Evolutionary conservation across 2,888 invertebrate genomes (phyloP).

Genomic region (Phytoseiulus persimilis): DNA sequence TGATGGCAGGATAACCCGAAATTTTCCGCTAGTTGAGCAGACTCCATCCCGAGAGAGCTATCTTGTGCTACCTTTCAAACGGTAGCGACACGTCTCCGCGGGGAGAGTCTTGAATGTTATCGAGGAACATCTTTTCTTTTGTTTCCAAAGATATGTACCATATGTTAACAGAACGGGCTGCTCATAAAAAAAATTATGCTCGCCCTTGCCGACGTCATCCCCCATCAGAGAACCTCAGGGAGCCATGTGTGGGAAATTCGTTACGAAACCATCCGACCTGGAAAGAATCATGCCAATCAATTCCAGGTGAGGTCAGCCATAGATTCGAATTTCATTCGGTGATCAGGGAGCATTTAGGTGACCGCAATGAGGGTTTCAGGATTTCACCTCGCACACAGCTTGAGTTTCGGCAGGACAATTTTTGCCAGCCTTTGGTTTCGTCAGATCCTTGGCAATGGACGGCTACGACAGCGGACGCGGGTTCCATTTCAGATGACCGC

Average conservation of each 20-base stretch:
- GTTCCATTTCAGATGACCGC: neutral
- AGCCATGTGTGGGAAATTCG: slow-evolving; percentile 15
- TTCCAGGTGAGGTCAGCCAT: no score
- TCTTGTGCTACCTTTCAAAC: neutral
- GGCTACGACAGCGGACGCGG: neutral
- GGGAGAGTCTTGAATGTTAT: slow-evolving; percentile 27
- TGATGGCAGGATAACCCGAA: no score
- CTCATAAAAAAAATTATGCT: no score
- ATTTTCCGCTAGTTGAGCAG: neutral
- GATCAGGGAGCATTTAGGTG: no score
- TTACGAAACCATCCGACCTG: slow-evolving; percentile 19
- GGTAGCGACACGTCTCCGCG: slow-evolving; percentile 6
- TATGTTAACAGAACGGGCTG: no score
- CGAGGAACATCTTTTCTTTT: no score
- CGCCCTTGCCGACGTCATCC: neutral
- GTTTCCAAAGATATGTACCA: no score
- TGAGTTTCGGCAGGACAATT: neutral
- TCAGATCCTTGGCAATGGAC: neutral
- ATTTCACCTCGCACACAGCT: slow-evolving; percentile 11
- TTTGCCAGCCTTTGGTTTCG: slow-evolving; percentile 9
- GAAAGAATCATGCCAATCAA: no score
- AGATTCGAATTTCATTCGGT: no score
- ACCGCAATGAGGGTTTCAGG: no score
- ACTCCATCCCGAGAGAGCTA: neutral
- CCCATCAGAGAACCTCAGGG: slow-evolving; percentile 17